Conservation (phyloP, 2,888 invertebrate species). For the Chrysodeixis includens region DNA sequence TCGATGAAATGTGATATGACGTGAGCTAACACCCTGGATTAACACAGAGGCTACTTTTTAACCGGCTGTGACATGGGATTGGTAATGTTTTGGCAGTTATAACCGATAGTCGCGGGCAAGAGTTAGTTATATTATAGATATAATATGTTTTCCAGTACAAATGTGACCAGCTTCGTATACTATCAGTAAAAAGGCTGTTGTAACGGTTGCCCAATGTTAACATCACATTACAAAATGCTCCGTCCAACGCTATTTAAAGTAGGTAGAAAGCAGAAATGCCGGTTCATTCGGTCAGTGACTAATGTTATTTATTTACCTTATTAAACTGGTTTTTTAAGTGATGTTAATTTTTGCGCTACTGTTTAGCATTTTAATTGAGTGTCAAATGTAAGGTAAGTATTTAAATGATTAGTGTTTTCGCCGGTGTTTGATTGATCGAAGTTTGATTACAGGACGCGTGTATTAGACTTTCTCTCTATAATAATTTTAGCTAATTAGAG, state of each 20-base stretch:
- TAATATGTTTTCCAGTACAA: no score
- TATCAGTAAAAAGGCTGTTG: constrained; percentile 6
- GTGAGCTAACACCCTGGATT: no score
- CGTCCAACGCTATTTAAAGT: background rate
- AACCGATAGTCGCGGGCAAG: no score
- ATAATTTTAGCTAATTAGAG: no score
- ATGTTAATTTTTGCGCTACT: background rate
- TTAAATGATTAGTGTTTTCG: background rate
- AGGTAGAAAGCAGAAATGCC: constrained; percentile 35
- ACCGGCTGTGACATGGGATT: no score
- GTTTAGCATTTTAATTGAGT: background rate
- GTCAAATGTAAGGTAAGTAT: background rate
- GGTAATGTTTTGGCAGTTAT: no score
- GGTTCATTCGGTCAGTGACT: constrained; percentile 15
- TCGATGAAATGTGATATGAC: no score
- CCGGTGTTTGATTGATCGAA: no score
- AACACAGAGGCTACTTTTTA: no score
- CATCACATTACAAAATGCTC: constrained; percentile 15
- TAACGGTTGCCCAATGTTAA: constrained; percentile 13
- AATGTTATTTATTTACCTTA: constrained; percentile 5
- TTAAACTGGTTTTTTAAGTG: background rate
- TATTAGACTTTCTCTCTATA: no score
- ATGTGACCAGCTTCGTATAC: background rate
- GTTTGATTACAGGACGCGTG: background rate
- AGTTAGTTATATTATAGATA: no score